Evolutionary conservation across 2,113 vertebrate genomes (phyloP).

Genomic region (Rhipidura dahli): DNA sequence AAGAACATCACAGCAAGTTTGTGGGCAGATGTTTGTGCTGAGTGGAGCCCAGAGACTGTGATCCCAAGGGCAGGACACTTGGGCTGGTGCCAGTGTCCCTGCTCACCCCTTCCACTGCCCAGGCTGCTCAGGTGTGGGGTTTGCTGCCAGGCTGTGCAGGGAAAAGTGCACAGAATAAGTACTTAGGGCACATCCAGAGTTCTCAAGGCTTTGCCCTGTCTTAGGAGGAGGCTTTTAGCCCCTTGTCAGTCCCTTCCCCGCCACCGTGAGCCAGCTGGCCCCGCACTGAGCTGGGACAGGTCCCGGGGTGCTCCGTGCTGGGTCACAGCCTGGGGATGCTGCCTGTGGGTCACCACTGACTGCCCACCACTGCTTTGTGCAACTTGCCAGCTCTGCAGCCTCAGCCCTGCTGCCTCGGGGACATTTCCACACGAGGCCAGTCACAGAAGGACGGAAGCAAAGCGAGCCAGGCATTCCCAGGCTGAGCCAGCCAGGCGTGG

Average conservation of each 20-base stretch:
- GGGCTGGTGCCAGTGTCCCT: not conserved
- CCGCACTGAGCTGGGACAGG: not conserved
- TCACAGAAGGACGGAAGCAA: not conserved
- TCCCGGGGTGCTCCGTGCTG: not conserved
- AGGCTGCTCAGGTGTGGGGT: not conserved
- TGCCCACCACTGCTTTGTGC: not conserved
- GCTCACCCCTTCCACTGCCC: not conserved
- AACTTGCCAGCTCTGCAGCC: not conserved
- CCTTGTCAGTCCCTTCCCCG: not conserved
- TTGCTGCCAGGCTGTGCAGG: not conserved
- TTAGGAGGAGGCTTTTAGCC: not conserved
- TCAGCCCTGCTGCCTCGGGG: not conserved
- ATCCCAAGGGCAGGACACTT: too few species aligned
- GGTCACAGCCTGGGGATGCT: not conserved
- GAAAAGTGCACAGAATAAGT: accelerated
- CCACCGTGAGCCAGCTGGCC: not conserved
- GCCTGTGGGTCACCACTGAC: not conserved
- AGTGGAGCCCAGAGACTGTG: not conserved
- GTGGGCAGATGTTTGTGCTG: not conserved
- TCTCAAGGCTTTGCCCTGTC: not conserved
- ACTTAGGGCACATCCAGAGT: not conserved
- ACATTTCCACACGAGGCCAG: not conserved
- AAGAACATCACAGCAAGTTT: not conserved
- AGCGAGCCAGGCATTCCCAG: accelerated
- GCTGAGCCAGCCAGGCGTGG: not conserved